phyloP scores from a whole-genome alignment of 92 coral and sea anemone species.

The Umimayanthus chanpuru region DNA sequence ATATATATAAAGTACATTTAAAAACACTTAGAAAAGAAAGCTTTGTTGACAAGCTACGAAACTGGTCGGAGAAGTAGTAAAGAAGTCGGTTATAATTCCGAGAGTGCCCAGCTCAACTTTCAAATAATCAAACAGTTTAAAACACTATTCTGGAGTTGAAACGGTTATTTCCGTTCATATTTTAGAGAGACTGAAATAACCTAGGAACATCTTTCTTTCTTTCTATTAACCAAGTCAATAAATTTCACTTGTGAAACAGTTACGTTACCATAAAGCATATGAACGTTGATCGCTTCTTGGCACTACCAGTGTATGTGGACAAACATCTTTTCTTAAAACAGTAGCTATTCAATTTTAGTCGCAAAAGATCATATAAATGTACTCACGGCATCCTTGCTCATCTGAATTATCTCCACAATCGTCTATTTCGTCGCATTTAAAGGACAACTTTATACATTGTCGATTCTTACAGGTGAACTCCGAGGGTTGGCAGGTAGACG shows the following conservation, averaged over 20 bases:
- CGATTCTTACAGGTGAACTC: conserved; percentile 42
- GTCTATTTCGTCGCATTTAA: conserved; percentile 45
- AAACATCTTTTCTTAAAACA: background rate
- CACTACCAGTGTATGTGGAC: background rate
- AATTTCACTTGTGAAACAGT: background rate
- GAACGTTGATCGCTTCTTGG: background rate
- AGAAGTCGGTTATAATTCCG: background rate
- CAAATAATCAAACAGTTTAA: background rate
- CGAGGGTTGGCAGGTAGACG: conserved; percentile 19
- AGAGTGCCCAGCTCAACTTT: background rate
- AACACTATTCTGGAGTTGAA: background rate
- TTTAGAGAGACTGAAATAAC: background rate
- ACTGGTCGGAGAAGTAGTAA: background rate
- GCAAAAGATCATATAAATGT: background rate
- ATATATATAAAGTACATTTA: background rate
- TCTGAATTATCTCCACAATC: conserved; percentile 47
- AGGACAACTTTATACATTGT: conserved; percentile 15
- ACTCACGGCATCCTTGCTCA: conserved; percentile 39
- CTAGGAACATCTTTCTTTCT: background rate
- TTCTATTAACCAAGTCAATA: background rate
- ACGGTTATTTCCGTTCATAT: background rate
- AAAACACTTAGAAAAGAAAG: background rate
- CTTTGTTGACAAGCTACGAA: background rate
- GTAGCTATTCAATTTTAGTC: background rate
- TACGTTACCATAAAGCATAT: background rate